Base-by-base conservation (phyloP, 92 coral and sea anemone genomes). In the Scolanthus callimorphus region DNA sequence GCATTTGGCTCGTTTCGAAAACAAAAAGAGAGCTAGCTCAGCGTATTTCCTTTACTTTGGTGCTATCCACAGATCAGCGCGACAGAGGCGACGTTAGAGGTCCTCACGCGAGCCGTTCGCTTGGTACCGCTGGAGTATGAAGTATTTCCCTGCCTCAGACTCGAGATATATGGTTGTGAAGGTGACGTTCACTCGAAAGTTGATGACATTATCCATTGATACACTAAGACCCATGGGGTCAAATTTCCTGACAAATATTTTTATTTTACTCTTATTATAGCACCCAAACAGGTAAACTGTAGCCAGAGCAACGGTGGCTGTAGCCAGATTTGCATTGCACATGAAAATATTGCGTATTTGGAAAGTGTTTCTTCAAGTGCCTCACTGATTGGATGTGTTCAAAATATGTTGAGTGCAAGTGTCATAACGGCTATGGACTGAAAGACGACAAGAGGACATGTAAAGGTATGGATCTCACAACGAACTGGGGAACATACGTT, bases 111-210 rank as follows among this genome's bases (percentile, higher is more conserved):
- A 20, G 70, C 56, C 28, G 51, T 78, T 17, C 85, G 90, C 15
- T 31, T 83, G 10, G 62, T 77, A 20, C 90, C 90, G 12, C 25
- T 66, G 31, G 63, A 51, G 0, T 83, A 57, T 30, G 73, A 39
- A 22, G 69, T 31, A 3, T 83, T 83, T 50, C 90, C 90, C 1
- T 83, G 90, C 41, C 65, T 83, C 77, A 83, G 90, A 49, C 56
- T 78, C 17, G 90, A 79, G 17, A 27, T 83, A 3, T 71, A 60
- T 59, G 90, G 90, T 3, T 83, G 85, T 55, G 60, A 71, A 71
- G 80, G 90, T 83, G 34, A 31, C 8, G n/a, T n/a, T n/a, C n/a
- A n/a, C n/a, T n/a, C n/a, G n/a, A n/a, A n/a, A n/a, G n/a, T n/a
- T n/a, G n/a, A n/a, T n/a, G n/a, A n/a, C n/a, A n/a, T n/a, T n/a